These are phyloP conservation scores for Gallinago undulata DNA, from an alignment of 2,113 vertebrate genomes.

Conservation along the genomic window DNA sequence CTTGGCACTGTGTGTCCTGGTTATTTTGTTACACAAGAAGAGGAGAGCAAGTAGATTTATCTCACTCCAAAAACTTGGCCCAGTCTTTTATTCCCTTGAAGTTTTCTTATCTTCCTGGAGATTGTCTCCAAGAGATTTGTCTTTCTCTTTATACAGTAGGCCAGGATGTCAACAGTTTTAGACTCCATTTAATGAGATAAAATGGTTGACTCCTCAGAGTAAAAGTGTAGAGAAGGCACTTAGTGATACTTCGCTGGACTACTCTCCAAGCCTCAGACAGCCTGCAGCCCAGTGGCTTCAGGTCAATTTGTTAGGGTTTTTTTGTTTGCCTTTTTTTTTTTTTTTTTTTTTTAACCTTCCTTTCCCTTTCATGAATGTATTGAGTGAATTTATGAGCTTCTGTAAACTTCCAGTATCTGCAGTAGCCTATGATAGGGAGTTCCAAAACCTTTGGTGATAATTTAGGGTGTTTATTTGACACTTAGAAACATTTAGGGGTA, in stretches of 20 bases:
- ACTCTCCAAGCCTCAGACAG: neutral
- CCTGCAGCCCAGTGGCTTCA: neutral
- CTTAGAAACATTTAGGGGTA: accelerated
- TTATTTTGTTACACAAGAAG: neutral
- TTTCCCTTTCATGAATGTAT: neutral
- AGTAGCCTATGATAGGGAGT: neutral
- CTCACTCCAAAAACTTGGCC: neutral
- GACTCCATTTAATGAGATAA: neutral
- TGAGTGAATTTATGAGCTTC: neutral
- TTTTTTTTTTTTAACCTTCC: no score
- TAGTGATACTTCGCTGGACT: neutral
- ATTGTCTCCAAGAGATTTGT: neutral
- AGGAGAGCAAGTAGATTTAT: neutral
- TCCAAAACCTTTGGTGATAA: neutral
- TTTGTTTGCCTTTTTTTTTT: neutral
- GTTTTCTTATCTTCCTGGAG: neutral
- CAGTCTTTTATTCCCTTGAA: neutral
- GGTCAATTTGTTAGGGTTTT: neutral
- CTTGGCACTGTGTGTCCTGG: accelerated
- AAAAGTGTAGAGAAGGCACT: neutral
- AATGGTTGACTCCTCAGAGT: neutral
- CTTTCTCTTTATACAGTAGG: neutral
- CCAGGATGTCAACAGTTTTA: neutral
- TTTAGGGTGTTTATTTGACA: neutral
- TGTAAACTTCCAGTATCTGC: neutral